phyloP scores from a whole-genome alignment of 2,113 vertebrate species.

The Dasypus novemcinctus region DNA sequence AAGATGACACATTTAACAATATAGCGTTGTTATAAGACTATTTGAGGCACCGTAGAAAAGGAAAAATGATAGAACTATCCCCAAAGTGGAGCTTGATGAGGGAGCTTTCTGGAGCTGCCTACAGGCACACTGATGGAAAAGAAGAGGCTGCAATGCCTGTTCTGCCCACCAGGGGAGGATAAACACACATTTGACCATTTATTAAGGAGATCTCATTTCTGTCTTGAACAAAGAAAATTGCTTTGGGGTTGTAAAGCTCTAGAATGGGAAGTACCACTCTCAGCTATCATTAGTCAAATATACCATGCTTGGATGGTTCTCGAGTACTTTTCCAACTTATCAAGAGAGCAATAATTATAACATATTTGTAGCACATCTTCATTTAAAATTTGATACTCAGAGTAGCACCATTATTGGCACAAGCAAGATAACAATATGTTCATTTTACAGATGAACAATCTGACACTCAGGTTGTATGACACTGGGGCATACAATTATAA shows the following conservation, averaged over 20 bases:
- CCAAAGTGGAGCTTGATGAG: not conserved
- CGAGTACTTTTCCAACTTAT: not conserved
- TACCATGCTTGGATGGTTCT: not conserved
- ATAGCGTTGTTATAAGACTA: not conserved
- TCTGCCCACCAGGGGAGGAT: not conserved
- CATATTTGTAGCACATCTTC: not conserved
- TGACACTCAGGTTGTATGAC: not conserved
- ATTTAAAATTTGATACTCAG: not conserved
- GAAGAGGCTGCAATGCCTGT: not conserved
- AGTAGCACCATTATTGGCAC: not conserved
- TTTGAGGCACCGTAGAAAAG: not conserved
- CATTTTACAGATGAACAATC: not conserved
- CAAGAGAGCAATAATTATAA: not conserved
- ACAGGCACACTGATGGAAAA: not conserved
- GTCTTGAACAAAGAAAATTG: not conserved
- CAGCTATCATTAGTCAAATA: not conserved
- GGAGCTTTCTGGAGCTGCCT: not conserved
- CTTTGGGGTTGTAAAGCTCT: not conserved
- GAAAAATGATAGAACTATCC: conserved; percentile 17
- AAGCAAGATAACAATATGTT: not conserved
- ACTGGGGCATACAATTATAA: not conserved
- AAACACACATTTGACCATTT: not conserved
- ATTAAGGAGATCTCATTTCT: not conserved
- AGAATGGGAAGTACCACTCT: not conserved
- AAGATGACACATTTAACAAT: conserved; percentile 39